These are phyloP conservation scores for Pyrocoelia pectoralis DNA, from an alignment of 2,888 invertebrate genomes.

Conservation along the genomic window DNA sequence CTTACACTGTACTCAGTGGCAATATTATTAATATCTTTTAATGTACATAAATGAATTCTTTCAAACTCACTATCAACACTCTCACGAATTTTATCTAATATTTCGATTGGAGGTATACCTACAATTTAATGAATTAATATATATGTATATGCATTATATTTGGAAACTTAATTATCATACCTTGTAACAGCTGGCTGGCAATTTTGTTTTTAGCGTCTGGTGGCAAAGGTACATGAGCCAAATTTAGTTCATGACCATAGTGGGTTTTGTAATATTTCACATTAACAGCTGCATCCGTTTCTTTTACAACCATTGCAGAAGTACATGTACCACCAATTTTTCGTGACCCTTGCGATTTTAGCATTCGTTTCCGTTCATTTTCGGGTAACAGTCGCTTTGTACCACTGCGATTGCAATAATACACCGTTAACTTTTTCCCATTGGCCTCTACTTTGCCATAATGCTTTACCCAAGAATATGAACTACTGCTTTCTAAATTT, in stretches of 20 bases:
- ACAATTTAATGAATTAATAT: neutral
- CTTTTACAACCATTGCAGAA: neutral
- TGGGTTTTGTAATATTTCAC: conserved; percentile 13
- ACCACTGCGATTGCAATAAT: neutral
- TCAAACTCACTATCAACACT: no score
- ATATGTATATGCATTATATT: neutral
- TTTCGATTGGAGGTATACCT: neutral
- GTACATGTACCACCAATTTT: neutral
- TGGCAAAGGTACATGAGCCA: conserved; percentile 1
- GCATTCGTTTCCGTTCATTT: neutral
- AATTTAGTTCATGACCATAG: conserved; percentile 9
- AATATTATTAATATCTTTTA: no score
- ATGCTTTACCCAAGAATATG: no score
- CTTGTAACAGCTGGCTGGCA: conserved; percentile 9
- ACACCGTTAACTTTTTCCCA: neutral
- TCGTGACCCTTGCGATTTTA: no score
- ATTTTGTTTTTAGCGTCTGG: neutral
- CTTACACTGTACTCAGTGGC: no score
- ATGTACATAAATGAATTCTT: no score
- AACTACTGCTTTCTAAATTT: no score
- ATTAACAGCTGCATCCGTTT: neutral
- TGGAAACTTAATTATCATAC: neutral
- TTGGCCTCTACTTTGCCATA: no score
- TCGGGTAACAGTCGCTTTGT: neutral
- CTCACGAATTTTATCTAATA: no score